phyloP scores from a whole-genome alignment of 1,140 invertebrate species.

The Pseudomyrmex cubaensis region DNA sequence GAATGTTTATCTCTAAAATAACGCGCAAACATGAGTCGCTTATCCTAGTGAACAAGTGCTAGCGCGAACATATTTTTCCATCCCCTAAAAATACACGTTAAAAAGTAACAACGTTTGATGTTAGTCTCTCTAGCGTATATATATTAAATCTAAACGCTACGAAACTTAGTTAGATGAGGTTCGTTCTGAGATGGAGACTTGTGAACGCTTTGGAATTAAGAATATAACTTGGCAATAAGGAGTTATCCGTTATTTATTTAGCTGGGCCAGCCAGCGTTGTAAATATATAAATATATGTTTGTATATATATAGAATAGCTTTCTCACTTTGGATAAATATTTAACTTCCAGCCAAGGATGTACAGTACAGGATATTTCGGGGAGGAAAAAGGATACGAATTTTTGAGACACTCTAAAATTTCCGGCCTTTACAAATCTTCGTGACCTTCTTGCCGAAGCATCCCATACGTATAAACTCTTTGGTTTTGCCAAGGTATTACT shows the following conservation, averaged over 20 bases:
- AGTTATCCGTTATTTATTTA: slow-evolving; percentile 67
- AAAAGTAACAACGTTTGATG: slow-evolving; percentile 61
- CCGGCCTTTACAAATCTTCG: not conserved
- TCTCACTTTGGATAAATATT: slow-evolving; percentile 66
- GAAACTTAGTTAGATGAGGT: slow-evolving; percentile 60
- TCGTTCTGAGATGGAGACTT: slow-evolving; percentile 62
- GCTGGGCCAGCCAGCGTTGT: slow-evolving; percentile 78
- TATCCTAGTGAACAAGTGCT: slow-evolving; percentile 55
- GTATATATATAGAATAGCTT: slow-evolving; percentile 69
- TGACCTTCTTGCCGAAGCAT: not conserved
- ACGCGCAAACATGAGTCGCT: slow-evolving; percentile 49
- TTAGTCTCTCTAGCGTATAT: slow-evolving; percentile 61
- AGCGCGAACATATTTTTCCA: slow-evolving; percentile 46
- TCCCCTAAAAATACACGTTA: slow-evolving; percentile 32
- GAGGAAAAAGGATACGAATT: slow-evolving; percentile 9
- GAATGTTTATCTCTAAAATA: slow-evolving; percentile 24
- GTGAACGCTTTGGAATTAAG: slow-evolving; percentile 62
- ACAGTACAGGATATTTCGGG: not conserved
- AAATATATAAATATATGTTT: slow-evolving; percentile 73
- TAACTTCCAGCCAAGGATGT: slow-evolving; percentile 68
- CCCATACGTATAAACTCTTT: slow-evolving; percentile 75
- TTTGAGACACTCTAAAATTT: not conserved
- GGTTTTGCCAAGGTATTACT: slow-evolving; percentile 77
- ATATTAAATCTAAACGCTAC: slow-evolving; percentile 67
- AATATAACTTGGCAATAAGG: slow-evolving; percentile 73